Base-by-base conservation (phyloP, 2,113 vertebrate species). In the Platichthys stellatus region DNA sequence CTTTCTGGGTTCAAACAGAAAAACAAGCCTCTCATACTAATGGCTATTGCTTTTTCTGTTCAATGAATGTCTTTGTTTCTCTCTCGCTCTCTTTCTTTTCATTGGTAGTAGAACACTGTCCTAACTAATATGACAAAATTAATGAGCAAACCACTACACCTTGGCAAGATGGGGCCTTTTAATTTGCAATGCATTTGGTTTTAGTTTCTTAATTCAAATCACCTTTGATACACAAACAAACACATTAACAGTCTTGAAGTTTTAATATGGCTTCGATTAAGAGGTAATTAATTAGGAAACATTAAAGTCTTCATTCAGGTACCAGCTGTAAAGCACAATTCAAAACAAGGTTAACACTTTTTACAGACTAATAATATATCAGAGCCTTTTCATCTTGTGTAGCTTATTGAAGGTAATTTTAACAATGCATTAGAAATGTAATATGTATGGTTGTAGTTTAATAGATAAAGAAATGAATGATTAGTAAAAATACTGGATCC, bases 21-120 rank as follows among this genome's bases (percentile, higher is more conserved):
- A 67, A 67, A 45, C 26, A 47, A 14, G 2, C 28, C 26, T 21
- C 28, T 28, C 18, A 49, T 21, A 74, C 12, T 43, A 59, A 23
- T 1, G 26, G 23, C 2, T 53, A 24, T 28, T 77, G 73, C 43
- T 2, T 3, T 72, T 72, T 66, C 64, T 69, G 31, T 24, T 76
- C 66, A 69, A 54, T 38, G 20, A 61, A 68, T 15, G 1, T 5
- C 4, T 54, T 24, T 2, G 61, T 69, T 40, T 65, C 62, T 58
- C 43, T 49, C 28, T 31, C 28, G 6, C 26, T 28, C 26, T 28
- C 24, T 24, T 28, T 28, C 24, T 24, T 28, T 28, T 28, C 5
- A 31, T 6, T 31, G 31, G 31, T 51, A 60, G 35, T 31, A 31
- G 4, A 43, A n/a, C 12, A 21, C 9, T n/a, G 26, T 63, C 14